These are phyloP conservation scores for Cerceris rybyensis DNA, from an alignment of 2,888 invertebrate genomes.

Conservation along the genomic window DNA sequence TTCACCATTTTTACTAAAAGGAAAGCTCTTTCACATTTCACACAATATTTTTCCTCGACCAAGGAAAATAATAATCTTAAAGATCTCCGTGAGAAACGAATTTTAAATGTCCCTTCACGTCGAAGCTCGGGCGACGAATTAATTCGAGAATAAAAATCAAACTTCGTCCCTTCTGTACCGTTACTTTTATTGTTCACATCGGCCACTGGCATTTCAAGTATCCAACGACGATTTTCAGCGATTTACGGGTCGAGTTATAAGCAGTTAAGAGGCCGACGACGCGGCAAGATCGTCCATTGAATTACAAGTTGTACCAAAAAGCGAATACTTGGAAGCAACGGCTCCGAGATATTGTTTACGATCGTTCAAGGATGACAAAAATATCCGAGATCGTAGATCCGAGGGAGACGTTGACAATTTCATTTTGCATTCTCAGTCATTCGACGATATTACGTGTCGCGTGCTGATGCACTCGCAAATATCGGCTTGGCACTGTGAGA, in stretches of 20 bases:
- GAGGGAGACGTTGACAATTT: constrained; percentile 18
- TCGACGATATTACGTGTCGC: too few relatives aligned
- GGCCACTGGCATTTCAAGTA: constrained; percentile 18
- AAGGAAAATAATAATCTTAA: not conserved
- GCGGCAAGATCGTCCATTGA: constrained; percentile 41
- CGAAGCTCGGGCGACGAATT: not conserved
- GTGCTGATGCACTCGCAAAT: too few relatives aligned
- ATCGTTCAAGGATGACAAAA: constrained; percentile 25
- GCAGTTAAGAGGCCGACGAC: constrained; percentile 42
- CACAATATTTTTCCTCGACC: too few relatives aligned
- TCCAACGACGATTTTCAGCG: constrained; percentile 46
- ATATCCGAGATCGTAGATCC: constrained; percentile 37
- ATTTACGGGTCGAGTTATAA: constrained; percentile 41
- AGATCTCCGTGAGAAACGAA: not conserved
- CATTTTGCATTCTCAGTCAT: constrained; percentile 5
- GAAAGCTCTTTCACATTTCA: too few relatives aligned
- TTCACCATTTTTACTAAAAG: too few relatives aligned
- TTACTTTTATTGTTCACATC: not conserved
- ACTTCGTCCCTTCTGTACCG: constrained; percentile 1
- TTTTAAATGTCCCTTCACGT: not conserved
- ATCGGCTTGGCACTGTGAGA: too few relatives aligned
- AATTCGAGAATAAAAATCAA: not conserved
- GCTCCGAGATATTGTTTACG: constrained; percentile 32
- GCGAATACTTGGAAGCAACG: constrained; percentile 43
- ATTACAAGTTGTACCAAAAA: constrained; percentile 40